Evolutionary conservation across 2,113 vertebrate genomes (phyloP), one percentile per base, ranked within the genome.

Genomic region (Brienomyrus longianalis): DNA sequence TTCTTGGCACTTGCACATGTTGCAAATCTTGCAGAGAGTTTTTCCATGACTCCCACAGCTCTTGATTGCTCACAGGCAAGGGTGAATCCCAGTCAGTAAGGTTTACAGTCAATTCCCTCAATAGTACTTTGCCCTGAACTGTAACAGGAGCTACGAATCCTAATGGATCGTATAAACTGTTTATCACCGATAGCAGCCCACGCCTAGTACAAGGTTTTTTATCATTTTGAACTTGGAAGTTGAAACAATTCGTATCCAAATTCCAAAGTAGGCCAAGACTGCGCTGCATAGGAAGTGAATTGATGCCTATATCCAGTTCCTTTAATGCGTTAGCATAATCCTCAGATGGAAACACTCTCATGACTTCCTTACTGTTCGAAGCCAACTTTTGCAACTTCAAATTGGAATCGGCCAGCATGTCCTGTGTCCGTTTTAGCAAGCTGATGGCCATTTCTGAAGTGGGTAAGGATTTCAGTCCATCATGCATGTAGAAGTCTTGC

Each of bases 101-200:
- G 86, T 92, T 83, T 51, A 31, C 19, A 6, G 86, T 88, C 13
- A 89, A 27, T 11, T 90, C 90, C 51, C 88, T 74, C 17, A 88
- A 80, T 9, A 90, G 48, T 31, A 62, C 51, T 13, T 86, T 90
- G n/a, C 87, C 87, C 19, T 89, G 54, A 27, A 90, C 9, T 1
- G 77, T 88, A 45, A 91, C 35, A 1, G 86, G 90, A 13, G 88
- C 77, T 27, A 80, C n/a, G 9, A 89, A 47, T 13, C 89, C 88
- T 19, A 90, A 70, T 2, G 89, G 91, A 62, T 90, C 70, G 6
- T 90, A 91, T 5, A 91, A 54, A 54, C 91, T 89, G 59, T 89
- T 91, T 9, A 90, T 83, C 17, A 47, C 52, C 13, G 88, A 91
- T 1, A 91, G 56, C 2, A 91, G 83, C 5, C 80, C 90, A 45